Evolutionary conservation across 2,888 invertebrate species (phyloP).

Genomic region (Epirrita christyi): DNA sequence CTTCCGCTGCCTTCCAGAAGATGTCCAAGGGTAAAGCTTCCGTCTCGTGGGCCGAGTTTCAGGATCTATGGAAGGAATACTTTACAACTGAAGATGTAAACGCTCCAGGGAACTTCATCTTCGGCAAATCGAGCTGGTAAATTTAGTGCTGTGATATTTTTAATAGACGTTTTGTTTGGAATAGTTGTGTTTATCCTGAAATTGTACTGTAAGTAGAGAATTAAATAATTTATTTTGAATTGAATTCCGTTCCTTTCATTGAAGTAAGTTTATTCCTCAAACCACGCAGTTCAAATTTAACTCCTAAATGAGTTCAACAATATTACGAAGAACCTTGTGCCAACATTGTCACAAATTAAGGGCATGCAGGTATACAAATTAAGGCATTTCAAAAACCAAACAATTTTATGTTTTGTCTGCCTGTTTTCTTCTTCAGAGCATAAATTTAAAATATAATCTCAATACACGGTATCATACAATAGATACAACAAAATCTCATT

Average conservation of each 20-base stretch:
- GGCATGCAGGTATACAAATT: no score
- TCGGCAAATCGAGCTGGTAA: conserved; percentile 82
- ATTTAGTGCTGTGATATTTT: conserved; percentile 5
- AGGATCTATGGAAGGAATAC: conserved; percentile 92
- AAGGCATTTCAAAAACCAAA: no score
- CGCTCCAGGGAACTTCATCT: conserved; percentile 86
- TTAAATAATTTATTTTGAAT: conserved; percentile 22
- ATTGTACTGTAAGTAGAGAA: conserved; percentile 20
- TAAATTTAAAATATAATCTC: background rate
- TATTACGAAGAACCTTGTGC: no score
- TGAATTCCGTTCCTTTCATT: no score
- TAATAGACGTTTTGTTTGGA: conserved; percentile 13
- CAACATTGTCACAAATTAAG: no score
- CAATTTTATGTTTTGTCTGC: no score
- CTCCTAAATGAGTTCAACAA: no score
- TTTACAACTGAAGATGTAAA: conserved; percentile 79
- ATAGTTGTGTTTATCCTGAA: conserved; percentile 19
- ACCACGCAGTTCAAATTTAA: no score
- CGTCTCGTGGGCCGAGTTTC: conserved; percentile 91
- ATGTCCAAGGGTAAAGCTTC: conserved; percentile 90
- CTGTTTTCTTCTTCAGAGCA: no score
- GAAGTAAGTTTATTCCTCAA: no score
- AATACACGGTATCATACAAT: background rate
- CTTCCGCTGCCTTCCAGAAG: conserved; percentile 90
- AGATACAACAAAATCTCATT: conserved; percentile 8